Base-by-base conservation (phyloP, 2,797 vertebrate species). In the Tenualosa thibaudeaui region DNA sequence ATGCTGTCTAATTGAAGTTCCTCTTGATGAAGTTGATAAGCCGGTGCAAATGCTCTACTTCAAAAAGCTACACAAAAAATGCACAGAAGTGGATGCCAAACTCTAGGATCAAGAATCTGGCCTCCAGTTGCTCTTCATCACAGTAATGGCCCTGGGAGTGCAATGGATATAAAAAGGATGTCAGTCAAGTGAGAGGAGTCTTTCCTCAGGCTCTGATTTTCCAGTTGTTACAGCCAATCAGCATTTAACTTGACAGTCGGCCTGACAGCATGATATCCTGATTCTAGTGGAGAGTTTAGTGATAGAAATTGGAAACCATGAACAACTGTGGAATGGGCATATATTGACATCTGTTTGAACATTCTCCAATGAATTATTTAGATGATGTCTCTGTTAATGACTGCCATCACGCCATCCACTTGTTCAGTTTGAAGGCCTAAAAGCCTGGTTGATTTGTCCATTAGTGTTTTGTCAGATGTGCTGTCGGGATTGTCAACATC, bases 361-460 rank as follows among this genome's bases (percentile, higher is more conserved):
- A 71, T 37, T 15, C 24, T 12, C 0, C 3, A 0, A 75, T 75
- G 13, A 37, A 40, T 40, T 75, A 75, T 75, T 75, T 40, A 71
- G 26, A 26, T 75, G 68, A 75, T 43, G 68, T 71, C 65, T 71
- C 26, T 13, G 31, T 10, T 75, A 75, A 75, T 75, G 68, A 40
- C 6, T 5, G 26, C 31, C 26, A 65, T 65, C 62, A 13, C 10
- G 24, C 62, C 9, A 13, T 12, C 24, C 62, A 31, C 31, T 40
- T 13, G 17, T 43, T 5, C 15, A 12, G 68, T 15, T 4, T 31
- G 40, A 37, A 40, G 13, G 31, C 15, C 31, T 75, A 40, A 68
- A 75, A 75, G 68, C 68, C 68, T 40, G 31, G 19, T 78, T 78
- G 71, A 71, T 71, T 71, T 37, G 71, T 78, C 71, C 71, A n/a